Evolutionary conservation across 92 coral and sea anemone genomes (phyloP), one percentile per base, ranked within the genome.

Genomic region (Phenganax subtilis): DNA sequence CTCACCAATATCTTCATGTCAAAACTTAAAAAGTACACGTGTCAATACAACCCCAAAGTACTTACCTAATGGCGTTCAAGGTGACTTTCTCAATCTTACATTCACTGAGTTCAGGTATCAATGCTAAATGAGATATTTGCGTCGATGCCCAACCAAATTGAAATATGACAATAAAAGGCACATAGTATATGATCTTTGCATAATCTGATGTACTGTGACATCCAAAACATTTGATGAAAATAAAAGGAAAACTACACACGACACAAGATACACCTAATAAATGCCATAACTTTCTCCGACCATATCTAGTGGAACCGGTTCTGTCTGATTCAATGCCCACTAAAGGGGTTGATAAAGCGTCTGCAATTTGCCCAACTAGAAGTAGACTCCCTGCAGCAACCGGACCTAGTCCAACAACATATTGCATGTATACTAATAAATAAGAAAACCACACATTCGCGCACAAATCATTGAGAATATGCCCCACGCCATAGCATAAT

Each of bases 111-210:
- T 94, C 98, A 16, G 98, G 98, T 17, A 94, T 94, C 81, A 94
- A 60, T 12, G 97, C 90, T 54, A 94, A 87, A 76, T 94, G 98
- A 14, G 98, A 94, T 57, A 94, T 91, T 82, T 94, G 98, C 17
- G 97, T 88, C 0, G 98, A 83, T 16, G 98, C 98, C 98, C 98
- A 94, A 17, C 98, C 98, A 77, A 91, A 91, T 83, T 94, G 98
- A 64, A 94, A 94, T 30, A 94, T 86, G 17, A 83, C 92, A 60
- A 94, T 89, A 71, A 94, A 94, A 55, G 94, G 92, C 1, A 89
- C 83, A 57, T 94, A 94, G 76, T 94, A 94, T 57, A 94, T 9
- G 57, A 94, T 89, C 83, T 87, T 80, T 7, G 93, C 92, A 87
- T 87, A 88, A 7, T 92, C 90, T 0, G 89, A 77, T 2, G 97